phyloP scores from a whole-genome alignment of 2,797 vertebrate genomes.

The Xerus rutilus region DNA sequence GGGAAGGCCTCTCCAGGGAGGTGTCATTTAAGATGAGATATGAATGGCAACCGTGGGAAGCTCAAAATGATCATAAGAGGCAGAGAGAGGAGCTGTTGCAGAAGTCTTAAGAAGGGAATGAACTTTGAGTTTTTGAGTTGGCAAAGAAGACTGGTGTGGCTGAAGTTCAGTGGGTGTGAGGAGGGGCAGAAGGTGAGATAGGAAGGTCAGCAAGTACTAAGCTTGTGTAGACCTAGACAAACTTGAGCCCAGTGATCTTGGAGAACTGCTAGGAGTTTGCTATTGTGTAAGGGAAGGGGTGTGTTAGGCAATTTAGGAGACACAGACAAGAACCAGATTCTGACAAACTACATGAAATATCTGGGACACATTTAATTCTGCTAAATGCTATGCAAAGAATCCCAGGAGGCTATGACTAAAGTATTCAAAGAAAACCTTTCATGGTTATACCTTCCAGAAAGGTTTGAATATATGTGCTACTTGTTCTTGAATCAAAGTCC shows the following conservation, averaged over 20 bases:
- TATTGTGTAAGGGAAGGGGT: neutral
- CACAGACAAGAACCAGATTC: neutral
- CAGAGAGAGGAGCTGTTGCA: neutral
- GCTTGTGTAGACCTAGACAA: neutral
- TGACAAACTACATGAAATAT: neutral
- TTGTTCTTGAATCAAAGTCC: neutral
- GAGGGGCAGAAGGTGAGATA: neutral
- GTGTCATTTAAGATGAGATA: constrained; percentile 4
- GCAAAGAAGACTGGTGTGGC: neutral
- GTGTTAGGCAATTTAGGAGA: neutral
- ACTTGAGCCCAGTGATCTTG: neutral
- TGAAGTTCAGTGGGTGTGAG: neutral
- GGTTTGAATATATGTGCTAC: neutral
- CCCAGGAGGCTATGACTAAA: neutral
- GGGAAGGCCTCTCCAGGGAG: neutral
- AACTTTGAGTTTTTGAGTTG: neutral
- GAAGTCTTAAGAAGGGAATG: neutral
- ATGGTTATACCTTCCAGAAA: neutral
- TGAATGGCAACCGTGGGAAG: constrained; percentile 38
- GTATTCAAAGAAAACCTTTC: constrained; percentile 3
- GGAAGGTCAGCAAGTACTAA: neutral
- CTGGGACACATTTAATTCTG: constrained; percentile 8
- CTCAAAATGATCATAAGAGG: neutral
- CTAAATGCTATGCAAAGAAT: constrained; percentile 13
- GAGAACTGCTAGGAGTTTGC: neutral